Evolutionary conservation across 2,888 invertebrate genomes (phyloP), one percentile per base, ranked within the genome.

Genomic region (Hypercompe scribonia): DNA sequence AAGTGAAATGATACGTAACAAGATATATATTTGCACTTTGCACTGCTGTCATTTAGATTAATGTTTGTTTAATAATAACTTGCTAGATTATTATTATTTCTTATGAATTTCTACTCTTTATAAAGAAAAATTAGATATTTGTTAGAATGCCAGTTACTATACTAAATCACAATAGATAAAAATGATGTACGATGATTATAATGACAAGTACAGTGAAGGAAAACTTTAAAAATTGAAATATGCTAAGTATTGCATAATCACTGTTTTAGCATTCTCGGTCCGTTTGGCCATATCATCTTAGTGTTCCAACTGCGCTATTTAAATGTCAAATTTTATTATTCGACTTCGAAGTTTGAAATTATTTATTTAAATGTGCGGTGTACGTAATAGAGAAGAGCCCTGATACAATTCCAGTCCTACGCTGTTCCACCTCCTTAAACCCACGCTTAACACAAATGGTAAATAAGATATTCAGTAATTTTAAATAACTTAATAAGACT

Each of bases 1-100:
- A 31, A 33, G 34, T 68, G 46, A n/a, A 68, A 68, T 68, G 50
- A 65, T 10, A 33, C 46, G 70, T 64, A 70, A 68, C 68, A 54
- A 54, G 34, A 54, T 2, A 8, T 11, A n/a, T 13, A 31, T 46
- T 21, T 31, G 50, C n/a, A 54, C 34, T 34, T 54, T 67, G 8
- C 24, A n/a, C 31, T 24, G 31, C 33, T 66, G 21, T 2, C 3
- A 46, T 46, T 1, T 28, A 33, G 0, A 13, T 21, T 46, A 7
- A 42, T 39, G 5, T 13, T 13, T 46, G 46, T 28, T 4, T 3
- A 11, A 42, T 3, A 28, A 31, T 13, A 5, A 15, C 15, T 15
- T 28, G 4, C 3, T 1, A 61, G 15, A 13, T 28, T n/a, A 13
- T 58, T 58, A 28, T 28, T n/a, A n/a, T 31, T 4, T 58, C 0